Evolutionary conservation across 2,888 invertebrate species (phyloP), one percentile per base, ranked within the genome.

Genomic region (Phragmatobia fuliginosa): DNA sequence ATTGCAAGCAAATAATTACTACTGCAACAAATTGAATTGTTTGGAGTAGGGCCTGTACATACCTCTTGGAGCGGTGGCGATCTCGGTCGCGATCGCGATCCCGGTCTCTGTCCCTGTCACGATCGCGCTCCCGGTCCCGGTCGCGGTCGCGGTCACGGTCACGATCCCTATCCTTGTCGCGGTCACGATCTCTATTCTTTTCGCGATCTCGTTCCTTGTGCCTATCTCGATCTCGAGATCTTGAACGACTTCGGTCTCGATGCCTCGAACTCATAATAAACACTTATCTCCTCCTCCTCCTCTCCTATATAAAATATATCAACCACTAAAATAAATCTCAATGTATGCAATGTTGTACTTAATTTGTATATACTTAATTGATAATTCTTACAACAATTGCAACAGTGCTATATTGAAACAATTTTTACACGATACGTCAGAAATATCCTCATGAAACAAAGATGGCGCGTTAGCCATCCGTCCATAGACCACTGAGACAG

Each of bases 191-290:
- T 18, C 87, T 79, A 16, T 84, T 85, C 56, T 88, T 83, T 6
- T 87, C 87, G 31, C 83, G 81, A 52, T 96, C 91, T 88, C 95
- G 74, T 84, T 94, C 81, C 61, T 88, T 86, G 28, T 89, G 87
- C 69, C 86, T 82, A 18, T 87, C 93, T 4, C 90, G 87, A 67
- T 88, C 90, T 4, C 88, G 85, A 58, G 94, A 94, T 70, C 95
- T 88, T 31, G 95, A 95, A 38, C 95, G 90, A 83, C 95, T 95
- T 73, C 95, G 90, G 73, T 95, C 95, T 32, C 96, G 93, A 80
- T 96, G 96, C 68, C 96, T 90, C 25, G 96, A 96, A 82, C 96
- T 95, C 96, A 96, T 96, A 70, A 64, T 75, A 25, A 21, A 33
- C 45, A 58, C 61, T 64, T 60, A 36, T 45, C 25, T 21, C 45